phyloP scores from a whole-genome alignment of 2,888 invertebrate genomes.

The Emmelina monodactyla region DNA sequence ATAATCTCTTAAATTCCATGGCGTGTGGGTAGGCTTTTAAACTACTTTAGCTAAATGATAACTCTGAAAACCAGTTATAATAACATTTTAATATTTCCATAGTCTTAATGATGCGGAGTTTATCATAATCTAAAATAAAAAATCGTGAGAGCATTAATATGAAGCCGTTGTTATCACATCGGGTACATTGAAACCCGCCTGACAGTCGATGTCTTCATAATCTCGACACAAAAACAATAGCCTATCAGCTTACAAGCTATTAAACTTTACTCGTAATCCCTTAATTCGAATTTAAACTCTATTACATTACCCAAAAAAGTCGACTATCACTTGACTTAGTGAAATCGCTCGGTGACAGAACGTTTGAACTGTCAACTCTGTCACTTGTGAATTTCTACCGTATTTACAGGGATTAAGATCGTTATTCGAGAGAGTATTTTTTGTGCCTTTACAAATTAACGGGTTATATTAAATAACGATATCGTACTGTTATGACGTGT shows the following conservation, averaged over 20 bases:
- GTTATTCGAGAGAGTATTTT: too few relatives aligned
- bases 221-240: constrained; percentile 51
- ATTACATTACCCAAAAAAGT: constrained; percentile 15
- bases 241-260: constrained; percentile 47
- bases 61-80: too few relatives aligned
- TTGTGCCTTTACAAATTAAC: constrained; percentile 20
- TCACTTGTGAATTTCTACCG: too few relatives aligned
- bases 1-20: too few relatives aligned
- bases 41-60: too few relatives aligned
- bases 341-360: too few relatives aligned
- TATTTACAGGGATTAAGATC: too few relatives aligned
- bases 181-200: constrained; percentile 34
- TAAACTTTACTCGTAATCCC: constrained; percentile 20
- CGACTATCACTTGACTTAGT: constrained; percentile 18
- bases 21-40: too few relatives aligned
- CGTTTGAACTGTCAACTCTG: too few relatives aligned
- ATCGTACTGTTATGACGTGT: constrained; percentile 63
- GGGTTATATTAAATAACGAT: constrained; percentile 57
- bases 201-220: constrained; percentile 60
- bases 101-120: constrained; percentile 26
- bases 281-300: constrained; percentile 16
- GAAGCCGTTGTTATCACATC: constrained; percentile 33
- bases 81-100: constrained; percentile 16
- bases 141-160: constrained; percentile 37
- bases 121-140: constrained; percentile 26